These are phyloP conservation scores for Drosophila ercepeae DNA, from an alignment of 1,140 invertebrate genomes.

Conservation along the genomic window DNA sequence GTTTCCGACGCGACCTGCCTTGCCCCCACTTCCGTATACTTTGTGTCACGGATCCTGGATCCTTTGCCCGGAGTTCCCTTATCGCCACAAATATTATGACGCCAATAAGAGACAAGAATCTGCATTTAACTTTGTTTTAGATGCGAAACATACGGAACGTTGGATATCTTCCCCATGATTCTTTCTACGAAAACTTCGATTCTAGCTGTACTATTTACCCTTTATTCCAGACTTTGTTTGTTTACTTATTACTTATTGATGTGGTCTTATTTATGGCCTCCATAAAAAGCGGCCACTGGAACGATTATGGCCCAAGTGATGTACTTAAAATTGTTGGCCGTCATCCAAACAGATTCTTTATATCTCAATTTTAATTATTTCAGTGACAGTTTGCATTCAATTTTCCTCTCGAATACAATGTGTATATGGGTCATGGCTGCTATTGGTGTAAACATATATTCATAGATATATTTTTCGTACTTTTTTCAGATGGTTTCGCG, in stretches of 20 bases:
- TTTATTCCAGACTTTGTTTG: slow-evolving; percentile 28
- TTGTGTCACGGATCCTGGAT: slow-evolving; percentile 17
- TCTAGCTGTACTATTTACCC: slow-evolving; percentile 20
- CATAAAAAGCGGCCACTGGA: slow-evolving; percentile 58
- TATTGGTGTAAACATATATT: background rate
- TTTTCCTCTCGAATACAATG: slow-evolving; percentile 19
- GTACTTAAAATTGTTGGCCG: slow-evolving; percentile 53
- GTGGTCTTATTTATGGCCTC: slow-evolving; percentile 57
- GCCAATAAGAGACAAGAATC: slow-evolving; percentile 35
- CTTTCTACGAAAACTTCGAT: background rate
- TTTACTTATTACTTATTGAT: slow-evolving; percentile 33
- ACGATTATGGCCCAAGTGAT: slow-evolving; percentile 51
- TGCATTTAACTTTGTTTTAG: background rate
- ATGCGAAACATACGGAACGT: too few relatives aligned
- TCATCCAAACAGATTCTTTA: slow-evolving; percentile 57
- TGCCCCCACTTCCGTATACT: slow-evolving; percentile 17
- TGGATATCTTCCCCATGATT: too few relatives aligned
- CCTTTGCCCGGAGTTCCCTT: slow-evolving; percentile 32
- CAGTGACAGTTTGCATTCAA: slow-evolving; percentile 58
- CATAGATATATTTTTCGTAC: slow-evolving; percentile 15
- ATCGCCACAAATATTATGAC: slow-evolving; percentile 53
- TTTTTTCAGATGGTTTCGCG: slow-evolving; percentile 71
- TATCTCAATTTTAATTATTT: slow-evolving; percentile 49
- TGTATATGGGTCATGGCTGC: slow-evolving; percentile 45
- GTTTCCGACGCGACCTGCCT: slow-evolving; percentile 50